Conservation (phyloP, 2,113 vertebrate species). For the Fulmarus glacialis region DNA sequence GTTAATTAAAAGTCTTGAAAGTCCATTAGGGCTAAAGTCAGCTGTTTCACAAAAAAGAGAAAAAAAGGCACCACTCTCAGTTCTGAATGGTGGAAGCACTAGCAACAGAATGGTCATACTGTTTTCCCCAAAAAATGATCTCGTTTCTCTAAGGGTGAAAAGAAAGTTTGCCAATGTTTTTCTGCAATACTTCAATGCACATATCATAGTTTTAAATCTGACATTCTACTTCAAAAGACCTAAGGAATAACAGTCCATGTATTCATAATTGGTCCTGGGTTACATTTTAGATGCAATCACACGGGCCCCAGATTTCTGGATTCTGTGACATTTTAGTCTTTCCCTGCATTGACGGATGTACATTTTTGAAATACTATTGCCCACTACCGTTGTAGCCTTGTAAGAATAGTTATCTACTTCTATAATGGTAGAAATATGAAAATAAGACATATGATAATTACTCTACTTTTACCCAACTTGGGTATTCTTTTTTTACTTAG, state of each 20-base stretch:
- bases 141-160: not conserved
- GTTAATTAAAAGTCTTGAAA: not conserved
- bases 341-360: not conserved
- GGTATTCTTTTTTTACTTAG: not conserved
- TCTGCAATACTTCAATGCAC: not conserved
- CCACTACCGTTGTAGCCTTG: fast-evolving
- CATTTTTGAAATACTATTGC: not conserved
- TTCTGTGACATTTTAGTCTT: not conserved
- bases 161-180: not conserved
- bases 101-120: not conserved
- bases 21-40: not conserved
- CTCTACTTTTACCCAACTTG: not conserved
- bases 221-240: not conserved
- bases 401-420: not conserved
- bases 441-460: not conserved
- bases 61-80: not conserved
- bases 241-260: not conserved
- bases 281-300: not conserved
- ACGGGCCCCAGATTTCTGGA: not conserved
- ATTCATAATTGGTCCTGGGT: not conserved
- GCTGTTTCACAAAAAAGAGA: not conserved
- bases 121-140: fast-evolving
- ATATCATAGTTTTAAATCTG: not conserved
- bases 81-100: not conserved
- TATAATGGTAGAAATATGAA: not conserved